Evolutionary conservation across 1,140 invertebrate genomes (phyloP), one percentile per base, ranked within the genome.

Genomic region (Sycophila sp.): DNA sequence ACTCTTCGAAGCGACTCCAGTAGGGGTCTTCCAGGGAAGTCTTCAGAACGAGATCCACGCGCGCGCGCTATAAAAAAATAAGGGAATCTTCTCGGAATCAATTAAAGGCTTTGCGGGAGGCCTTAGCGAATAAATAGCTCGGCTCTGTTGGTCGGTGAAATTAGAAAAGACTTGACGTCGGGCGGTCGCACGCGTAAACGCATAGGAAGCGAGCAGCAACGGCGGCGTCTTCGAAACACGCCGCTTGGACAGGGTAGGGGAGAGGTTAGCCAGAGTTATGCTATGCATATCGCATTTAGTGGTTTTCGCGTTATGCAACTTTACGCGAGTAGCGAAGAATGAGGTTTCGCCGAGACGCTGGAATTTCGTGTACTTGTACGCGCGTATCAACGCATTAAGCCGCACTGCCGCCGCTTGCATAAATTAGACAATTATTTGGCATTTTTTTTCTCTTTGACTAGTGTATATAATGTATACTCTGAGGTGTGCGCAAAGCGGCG

Each of bases 261-360:
- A n/a, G 15, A 49, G 51, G n/a, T n/a, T n/a, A n/a, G 42, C 17
- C 13, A 4, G 32, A 64, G 34, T 30, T 28, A 32, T 19, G 24
- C 26, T 56, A n/a, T 42, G 51, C 22, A 42, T 66, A 66, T 66
- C 63, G 49, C 36, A 22, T 55, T 51, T 38, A 42, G 63, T 38
- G 63, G 63, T 56, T 66, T 42, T 32, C n/a, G 8, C 49, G 42
- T 66, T 66, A 66, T 55, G 63, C 63, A 66, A 66, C 24, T 24
- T 40, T 26, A n/a, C 30, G 62, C 64, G 40, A 64, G 53, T 73
- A 59, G 60, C 58, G 45, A 53, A 34, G 56, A 64, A 60, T 58
- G 69, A 59, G 73, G 67, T 68, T 73, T 75, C 63, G 71, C 53
- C 38, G 63, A 38, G 64, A 65, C 47, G 42, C 26, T 68, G 36